Base-by-base conservation (phyloP, 2,888 invertebrate species). In the Drosophila paranaensis region DNA sequence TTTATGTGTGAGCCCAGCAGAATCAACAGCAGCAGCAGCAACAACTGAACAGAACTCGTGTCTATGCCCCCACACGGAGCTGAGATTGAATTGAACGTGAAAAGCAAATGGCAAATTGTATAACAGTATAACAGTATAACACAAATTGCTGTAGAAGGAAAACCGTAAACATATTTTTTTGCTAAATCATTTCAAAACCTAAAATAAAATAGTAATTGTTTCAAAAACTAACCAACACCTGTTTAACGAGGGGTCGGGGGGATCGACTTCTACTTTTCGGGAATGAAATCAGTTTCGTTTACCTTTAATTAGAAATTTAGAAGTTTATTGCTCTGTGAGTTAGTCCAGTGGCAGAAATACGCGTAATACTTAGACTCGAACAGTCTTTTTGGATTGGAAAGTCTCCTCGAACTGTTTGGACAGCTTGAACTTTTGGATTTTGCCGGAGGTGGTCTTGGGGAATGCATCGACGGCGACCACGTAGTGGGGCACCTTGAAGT, bases 391-490 rank as follows among this genome's bases (percentile, higher is more conserved):
- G 14, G 20, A 5, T 3, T 30, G 39, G n/a, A 61, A 45, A 5
- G 13, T 54, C 4, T 48, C 40, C 46, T 85, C 73, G 35, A 93
- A 88, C 10, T 72, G 42, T 72, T 94, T 83, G n/a, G 90, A 90
- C 35, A 96, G 90, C 80, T 93, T 93, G 77, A 93, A 95, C 90
- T 97, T 97, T 90, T 96, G 96, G 60, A 97, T 94, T 93, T 97
- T 97, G 11, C 97, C 97, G 0, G 96, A 96, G 0, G 94, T 93
- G 0, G 97, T 97, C 90, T 95, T 95, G 0, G 97, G 97, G 91
- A 95, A 97, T 3, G 94, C 93, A 0, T 95, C 93, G 0, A 95
- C 93, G 80, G 95, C 94, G 61, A 94, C 90, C 14, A 97, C 92
- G 90, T 95, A 95, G 20, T 94, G 94, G 0, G 97, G 97, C 55